Evolutionary conservation across 2,888 invertebrate genomes (phyloP).

Genomic region (Drosophila monieri): DNA sequence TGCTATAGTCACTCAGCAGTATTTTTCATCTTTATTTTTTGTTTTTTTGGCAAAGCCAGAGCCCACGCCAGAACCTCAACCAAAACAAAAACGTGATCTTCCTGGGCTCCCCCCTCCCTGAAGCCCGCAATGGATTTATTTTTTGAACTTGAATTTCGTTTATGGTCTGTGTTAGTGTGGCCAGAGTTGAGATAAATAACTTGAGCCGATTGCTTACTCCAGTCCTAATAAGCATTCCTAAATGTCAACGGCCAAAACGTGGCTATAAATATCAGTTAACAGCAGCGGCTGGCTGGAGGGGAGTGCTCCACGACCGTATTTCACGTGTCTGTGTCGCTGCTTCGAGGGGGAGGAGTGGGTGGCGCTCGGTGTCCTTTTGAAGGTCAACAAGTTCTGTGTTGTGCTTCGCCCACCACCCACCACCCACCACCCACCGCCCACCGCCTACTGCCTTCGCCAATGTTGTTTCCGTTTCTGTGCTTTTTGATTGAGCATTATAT

Average conservation of each 20-base stretch:
- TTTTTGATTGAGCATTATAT: slow-evolving; percentile 44
- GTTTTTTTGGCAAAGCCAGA: slow-evolving; percentile 50
- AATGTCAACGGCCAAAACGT: slow-evolving; percentile 69
- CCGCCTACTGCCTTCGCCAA: not conserved
- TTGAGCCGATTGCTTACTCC: slow-evolving; percentile 15
- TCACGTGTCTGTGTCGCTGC: slow-evolving; percentile 27
- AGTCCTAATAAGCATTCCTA: too few relatives aligned
- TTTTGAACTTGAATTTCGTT: slow-evolving; percentile 68
- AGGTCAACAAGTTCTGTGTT: slow-evolving; percentile 66
- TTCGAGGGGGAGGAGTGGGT: slow-evolving; percentile 18
- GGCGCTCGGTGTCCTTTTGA: slow-evolving; percentile 73
- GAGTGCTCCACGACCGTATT: slow-evolving; percentile 28
- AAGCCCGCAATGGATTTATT: slow-evolving; percentile 9
- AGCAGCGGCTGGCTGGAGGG: slow-evolving; percentile 33
- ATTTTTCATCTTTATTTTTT: slow-evolving; percentile 47
- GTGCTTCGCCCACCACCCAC: not conserved
- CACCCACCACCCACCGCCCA: too few relatives aligned
- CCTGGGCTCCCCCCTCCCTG: slow-evolving; percentile 7
- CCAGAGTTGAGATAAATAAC: slow-evolving; percentile 29
- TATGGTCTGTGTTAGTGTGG: slow-evolving; percentile 9
- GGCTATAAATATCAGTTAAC: slow-evolving; percentile 60
- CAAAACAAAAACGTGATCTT: slow-evolving; percentile 34
- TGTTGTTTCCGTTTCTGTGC: slow-evolving; percentile 29
- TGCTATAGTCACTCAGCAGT: slow-evolving; percentile 40
- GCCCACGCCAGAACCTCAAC: slow-evolving; percentile 15